A percentile compares a stretch with the other conserved stretches of the same genome.
These are phyloP conservation scores for Heptranchias perlo DNA, from an alignment of 2,113 vertebrate genomes.

Conservation along the genomic window DNA sequence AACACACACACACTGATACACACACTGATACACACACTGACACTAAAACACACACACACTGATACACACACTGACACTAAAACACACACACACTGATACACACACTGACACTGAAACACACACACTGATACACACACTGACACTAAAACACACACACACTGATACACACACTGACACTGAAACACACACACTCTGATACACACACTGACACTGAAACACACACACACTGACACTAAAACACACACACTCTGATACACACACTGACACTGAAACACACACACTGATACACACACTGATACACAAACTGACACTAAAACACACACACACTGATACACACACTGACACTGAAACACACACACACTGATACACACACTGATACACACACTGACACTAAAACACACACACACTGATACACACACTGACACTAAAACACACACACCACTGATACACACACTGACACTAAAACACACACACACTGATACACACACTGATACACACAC, in stretches of 20 bases:
- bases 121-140: not conserved
- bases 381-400: too few relatives aligned
- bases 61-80: too few relatives aligned
- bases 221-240: not conserved
- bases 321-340: not conserved
- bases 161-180: too few relatives aligned
- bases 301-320: not conserved
- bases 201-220: too few relatives aligned
- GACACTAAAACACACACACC: not conserved
- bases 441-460: not conserved
- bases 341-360: not conserved
- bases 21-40: too few relatives aligned
- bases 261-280: not conserved
- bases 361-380: slow-evolving; percentile 8
- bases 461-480: not conserved
- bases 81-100: not conserved
- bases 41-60: not conserved
- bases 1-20: not conserved
- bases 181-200: not conserved
- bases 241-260: too few relatives aligned
- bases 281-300: not conserved
- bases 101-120: not conserved
- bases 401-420: not conserved
- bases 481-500: not conserved
- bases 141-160: not conserved